A percentile compares a stretch with the other conserved stretches of the same genome.
These are phyloP conservation scores for Buathra laborator DNA, from an alignment of 2,888 invertebrate species.

Conservation along the genomic window DNA sequence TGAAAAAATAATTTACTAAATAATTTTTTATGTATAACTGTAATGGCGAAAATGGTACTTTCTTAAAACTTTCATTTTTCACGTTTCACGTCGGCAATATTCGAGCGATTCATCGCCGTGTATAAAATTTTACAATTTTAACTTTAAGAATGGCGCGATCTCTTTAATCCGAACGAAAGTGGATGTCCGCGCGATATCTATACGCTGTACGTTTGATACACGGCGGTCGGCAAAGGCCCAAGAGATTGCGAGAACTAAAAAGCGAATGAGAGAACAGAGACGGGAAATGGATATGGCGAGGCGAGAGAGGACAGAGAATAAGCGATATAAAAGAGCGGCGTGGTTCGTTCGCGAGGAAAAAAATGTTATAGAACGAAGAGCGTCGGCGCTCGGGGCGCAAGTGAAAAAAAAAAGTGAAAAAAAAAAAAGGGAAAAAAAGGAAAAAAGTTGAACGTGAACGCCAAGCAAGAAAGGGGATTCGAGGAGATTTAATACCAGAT, in stretches of 20 bases:
- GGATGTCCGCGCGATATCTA: neutral
- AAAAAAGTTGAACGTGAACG: slow-evolving; percentile 73
- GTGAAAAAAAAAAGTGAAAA: slow-evolving; percentile 46
- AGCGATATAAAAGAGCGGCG: slow-evolving; percentile 52
- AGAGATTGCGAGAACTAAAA: slow-evolving; percentile 50
- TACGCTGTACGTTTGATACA: neutral
- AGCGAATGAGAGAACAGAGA: slow-evolving; percentile 30
- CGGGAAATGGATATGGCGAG: slow-evolving; percentile 45
- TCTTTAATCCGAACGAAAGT: neutral
- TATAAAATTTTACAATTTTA: neutral
- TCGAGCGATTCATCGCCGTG: neutral
- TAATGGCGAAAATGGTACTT: neutral
- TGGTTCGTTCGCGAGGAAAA: slow-evolving; percentile 37
- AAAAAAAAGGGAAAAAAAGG: slow-evolving; percentile 59
- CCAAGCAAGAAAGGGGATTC: slow-evolving; percentile 76
- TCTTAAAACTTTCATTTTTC: neutral
- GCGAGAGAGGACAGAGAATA: slow-evolving; percentile 37
- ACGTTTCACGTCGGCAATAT: neutral
- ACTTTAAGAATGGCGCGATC: neutral
- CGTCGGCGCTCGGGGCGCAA: slow-evolving; percentile 48
- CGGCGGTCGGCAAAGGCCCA: slow-evolving; percentile 37
- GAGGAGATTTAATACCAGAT: slow-evolving; percentile 83
- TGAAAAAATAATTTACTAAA: no score
- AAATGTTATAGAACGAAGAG: slow-evolving; percentile 26
- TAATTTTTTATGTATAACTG: no score